Base-by-base conservation (phyloP, 2,113 vertebrate species). In the Benitochromis conjunctus region DNA sequence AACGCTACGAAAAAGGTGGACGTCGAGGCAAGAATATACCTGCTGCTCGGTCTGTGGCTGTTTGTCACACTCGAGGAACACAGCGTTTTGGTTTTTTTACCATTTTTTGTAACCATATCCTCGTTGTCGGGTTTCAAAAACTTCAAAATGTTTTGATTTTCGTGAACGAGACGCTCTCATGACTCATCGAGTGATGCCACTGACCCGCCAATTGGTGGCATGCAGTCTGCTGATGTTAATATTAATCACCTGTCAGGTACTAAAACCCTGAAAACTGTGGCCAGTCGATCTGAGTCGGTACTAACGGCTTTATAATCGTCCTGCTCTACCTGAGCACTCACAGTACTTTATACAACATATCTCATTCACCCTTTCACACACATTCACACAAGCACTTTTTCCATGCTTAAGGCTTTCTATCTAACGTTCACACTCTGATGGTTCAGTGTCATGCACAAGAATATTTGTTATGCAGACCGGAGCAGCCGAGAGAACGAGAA, bases 291-390 rank as follows among this genome's bases (percentile, higher is more conserved):
- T 38, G 36, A 36, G 36, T 36, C 36, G 31, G 60, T 12, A 64
- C 31, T 64, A 38, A 64, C 36, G 31, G 60, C 10, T 64, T 64
- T 34, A 64, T 64, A 64, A 36, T 64, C 9, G 36, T n/a, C 36
- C 31, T 64, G 31, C 6, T 36, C 31, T 7, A 62, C 58, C 36
- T 64, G 60, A 64, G 31, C 31, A 64, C 60, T 64, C 60, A 36
- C 18, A 64, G 31, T 31, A 64, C 60, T 36, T 64, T 64, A 64
- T n/a, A 64, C 31, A 36, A 64, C 60, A 64, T 36, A 18, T 31
- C 31, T 64, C 18, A 62, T 62, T 62, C 58, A 62, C 18, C 31
- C 2, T 64, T 64, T 64, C 31, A 64, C 6, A 36, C 60, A 64
- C 18, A 64, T 36, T 64, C 31, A 64, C 18, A 64, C 60, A 64